Base-by-base conservation (phyloP, 2,113 vertebrate genomes). In the Phrynocephalus versicolor region DNA sequence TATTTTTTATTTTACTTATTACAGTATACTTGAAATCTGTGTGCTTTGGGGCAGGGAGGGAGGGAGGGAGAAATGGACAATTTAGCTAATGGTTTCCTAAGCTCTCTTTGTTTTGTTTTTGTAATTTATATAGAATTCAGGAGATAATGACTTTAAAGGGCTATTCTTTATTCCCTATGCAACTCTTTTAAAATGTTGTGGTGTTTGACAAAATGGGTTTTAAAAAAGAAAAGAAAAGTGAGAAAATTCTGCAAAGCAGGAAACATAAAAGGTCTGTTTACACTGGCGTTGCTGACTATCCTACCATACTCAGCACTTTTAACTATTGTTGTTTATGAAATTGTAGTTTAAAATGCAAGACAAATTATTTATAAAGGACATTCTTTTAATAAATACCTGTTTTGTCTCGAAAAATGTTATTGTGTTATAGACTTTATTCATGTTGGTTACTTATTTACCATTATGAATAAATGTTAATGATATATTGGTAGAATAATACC, bases 111-210 rank as follows among this genome's bases (percentile, higher is more conserved):
- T 96, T 97, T 96, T 93, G 92, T 96, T 97, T 78, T 97, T 96
- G 94, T 97, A 96, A 96, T 94, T 96, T 96, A 94, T 95, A 97
- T 92, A 96, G 96, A 95, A 96, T 96, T 97, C 96, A 97, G 97
- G 96, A 97, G 94, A 95, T 85, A 94, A 70, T 88, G 88, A 96
- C 84, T 95, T 95, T 93, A 95, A 97, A 97, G 97, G 97, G 97
- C 97, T 97, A 97, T 96, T 96, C 94, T 94, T 95, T 96, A 95
- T 94, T 97, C 97, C 96, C 96, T 97, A 97, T 97, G 97, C 97
- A 97, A 97, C 96, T 96, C 96, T 95, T 96, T 97, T 97, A 96
- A 51, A 95, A 94, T 96, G 95, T 97, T 95, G 95, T 95, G 94
- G 94, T 96, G 95, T 96, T 95, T 95, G 93, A 96, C 93, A 96